Base-by-base conservation (phyloP, 2,888 invertebrate genomes). In the Mayetiola destructor region DNA sequence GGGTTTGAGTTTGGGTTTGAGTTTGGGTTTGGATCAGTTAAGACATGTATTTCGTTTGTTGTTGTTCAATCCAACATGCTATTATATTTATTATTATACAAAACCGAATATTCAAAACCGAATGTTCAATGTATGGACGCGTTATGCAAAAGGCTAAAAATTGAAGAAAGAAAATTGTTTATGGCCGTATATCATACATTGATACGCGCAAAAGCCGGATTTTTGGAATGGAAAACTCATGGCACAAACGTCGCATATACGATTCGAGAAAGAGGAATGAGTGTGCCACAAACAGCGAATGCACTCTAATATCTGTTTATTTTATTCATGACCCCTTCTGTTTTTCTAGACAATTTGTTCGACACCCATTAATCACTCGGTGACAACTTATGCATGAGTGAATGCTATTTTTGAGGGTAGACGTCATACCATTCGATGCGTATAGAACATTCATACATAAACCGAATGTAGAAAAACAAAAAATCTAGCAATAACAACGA, bases 331-430 rank as follows among this genome's bases (percentile, higher is more conserved):
- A 57, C 59, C 60, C 60, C 58, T 59, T 59, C 60, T 60, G 58
- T 58, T 59, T 62, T 62, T 62, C 61, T 62, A 62, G 62, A 64
- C 63, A 64, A 64, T 64, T 64, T 61, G 67, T 69, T 67, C 71
- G 73, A 72, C 72, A 72, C 69, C 72, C 72, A 72, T 72, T 72
- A 72, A 72, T 72, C 72, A 72, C 73, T 69, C 67, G 66, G 72
- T 71, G 72, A 70, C 73, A 72, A 62, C 61, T 57, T 61, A 61
- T 62, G 62, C 61, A 62, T 62, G 61, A 59, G 59, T 59, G 56
- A 61, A 59, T 61, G 59, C 61, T 60, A 60, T 55, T 60, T 42
- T 61, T 39, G 54, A 57, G 57, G 57, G 57, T 57, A 57, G 56
- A 29, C 56, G 39, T 56, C 56, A 42, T 42, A 53, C 53, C 53